phyloP scores from a whole-genome alignment of 2,113 vertebrate genomes.

The Ciconia boyciana region DNA sequence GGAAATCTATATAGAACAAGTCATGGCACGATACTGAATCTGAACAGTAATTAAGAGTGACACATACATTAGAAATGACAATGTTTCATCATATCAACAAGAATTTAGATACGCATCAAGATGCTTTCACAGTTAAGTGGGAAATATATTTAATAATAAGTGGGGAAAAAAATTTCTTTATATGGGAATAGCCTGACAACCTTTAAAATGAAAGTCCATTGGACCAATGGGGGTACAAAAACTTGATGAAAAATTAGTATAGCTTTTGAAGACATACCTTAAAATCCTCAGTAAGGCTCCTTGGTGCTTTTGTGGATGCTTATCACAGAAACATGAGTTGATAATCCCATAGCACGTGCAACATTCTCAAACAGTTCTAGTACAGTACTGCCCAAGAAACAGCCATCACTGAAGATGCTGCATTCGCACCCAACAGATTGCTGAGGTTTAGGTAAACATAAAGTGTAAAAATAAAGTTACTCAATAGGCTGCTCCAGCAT shows the following conservation, averaged over 20 bases:
- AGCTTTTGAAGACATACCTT: neutral
- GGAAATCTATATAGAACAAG: neutral
- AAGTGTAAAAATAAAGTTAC: neutral
- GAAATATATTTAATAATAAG: neutral
- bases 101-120: neutral
- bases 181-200: neutral
- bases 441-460: neutral
- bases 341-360: neutral
- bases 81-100: neutral
- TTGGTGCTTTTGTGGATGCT: neutral
- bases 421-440: neutral
- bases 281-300: neutral
- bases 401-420: neutral
- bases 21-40: neutral
- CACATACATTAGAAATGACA: neutral
- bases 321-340: neutral
- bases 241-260: neutral
- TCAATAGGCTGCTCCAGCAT: neutral
- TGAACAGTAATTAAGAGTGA: neutral
- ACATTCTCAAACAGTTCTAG: neutral
- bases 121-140: neutral
- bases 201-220: neutral
- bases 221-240: neutral
- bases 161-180: neutral
- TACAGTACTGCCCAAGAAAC: neutral